Conservation (phyloP, 2,888 invertebrate species). For the Stenolophus ochropezus region DNA sequence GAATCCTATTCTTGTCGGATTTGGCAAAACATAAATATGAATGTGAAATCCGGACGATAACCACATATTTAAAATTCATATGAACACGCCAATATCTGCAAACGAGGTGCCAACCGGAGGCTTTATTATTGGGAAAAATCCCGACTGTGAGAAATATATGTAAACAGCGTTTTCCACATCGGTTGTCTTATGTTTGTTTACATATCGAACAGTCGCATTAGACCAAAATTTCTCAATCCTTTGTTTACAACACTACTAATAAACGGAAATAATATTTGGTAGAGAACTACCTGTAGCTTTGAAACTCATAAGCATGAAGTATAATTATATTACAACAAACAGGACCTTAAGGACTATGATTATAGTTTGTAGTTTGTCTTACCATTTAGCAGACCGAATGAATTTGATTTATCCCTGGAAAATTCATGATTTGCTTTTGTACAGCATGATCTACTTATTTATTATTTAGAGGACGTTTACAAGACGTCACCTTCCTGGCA, state of each 20-base stretch:
- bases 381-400: too few relatives aligned
- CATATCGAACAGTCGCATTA: neutral
- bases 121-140: conserved; percentile 20
- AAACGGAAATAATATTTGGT: too few relatives aligned
- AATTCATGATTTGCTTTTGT: too few relatives aligned
- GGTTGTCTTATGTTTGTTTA: conserved; percentile 29
- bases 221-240: neutral
- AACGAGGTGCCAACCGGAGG: neutral
- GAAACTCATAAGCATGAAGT: too few relatives aligned
- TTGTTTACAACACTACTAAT: conserved; percentile 8
- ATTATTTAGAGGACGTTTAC: too few relatives aligned
- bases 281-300: too few relatives aligned
- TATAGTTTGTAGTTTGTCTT: too few relatives aligned
- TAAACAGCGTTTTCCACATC: conserved; percentile 36
- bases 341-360: too few relatives aligned
- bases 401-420: too few relatives aligned
- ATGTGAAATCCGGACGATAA: neutral
- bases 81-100: neutral
- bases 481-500: too few relatives aligned
- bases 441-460: too few relatives aligned
- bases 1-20: neutral
- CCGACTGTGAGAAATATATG: conserved; percentile 12
- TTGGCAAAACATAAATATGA: neutral
- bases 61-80: neutral
- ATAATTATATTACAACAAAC: too few relatives aligned